phyloP scores from a whole-genome alignment of 1,140 invertebrate genomes.

The Drosophila virilis region DNA sequence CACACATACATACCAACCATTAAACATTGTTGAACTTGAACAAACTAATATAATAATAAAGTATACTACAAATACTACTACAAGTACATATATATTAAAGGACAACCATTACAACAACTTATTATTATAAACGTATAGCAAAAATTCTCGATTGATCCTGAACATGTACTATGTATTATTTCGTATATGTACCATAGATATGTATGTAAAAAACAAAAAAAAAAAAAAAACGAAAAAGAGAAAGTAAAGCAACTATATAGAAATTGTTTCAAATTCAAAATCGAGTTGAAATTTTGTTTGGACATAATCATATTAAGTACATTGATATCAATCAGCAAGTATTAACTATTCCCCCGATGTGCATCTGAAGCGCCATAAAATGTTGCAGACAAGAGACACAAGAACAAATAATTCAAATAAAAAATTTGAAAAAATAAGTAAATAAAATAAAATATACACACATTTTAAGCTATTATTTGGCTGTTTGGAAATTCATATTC shows the following conservation, averaged over 20 bases:
- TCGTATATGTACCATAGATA: slow-evolving; percentile 74
- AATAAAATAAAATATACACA: slow-evolving; percentile 36
- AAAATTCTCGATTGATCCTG: slow-evolving; percentile 71
- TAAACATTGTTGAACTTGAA: slow-evolving; percentile 70
- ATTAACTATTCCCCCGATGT: slow-evolving; percentile 46
- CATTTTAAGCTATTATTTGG: slow-evolving; percentile 55
- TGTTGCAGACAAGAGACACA: slow-evolving; percentile 26
- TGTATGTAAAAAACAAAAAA: slow-evolving; percentile 42
- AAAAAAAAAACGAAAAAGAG: slow-evolving; percentile 11
- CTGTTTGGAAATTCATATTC: slow-evolving; percentile 55
- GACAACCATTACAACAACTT: slow-evolving; percentile 44
- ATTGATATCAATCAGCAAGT: slow-evolving; percentile 49
- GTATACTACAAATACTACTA: slow-evolving; percentile 31
- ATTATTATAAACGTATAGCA: slow-evolving; percentile 63
- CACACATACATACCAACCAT: slow-evolving; percentile 35
- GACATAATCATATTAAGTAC: slow-evolving; percentile 34
- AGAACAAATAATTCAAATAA: slow-evolving; percentile 18
- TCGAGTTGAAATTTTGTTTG: slow-evolving; percentile 32
- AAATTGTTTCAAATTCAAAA: slow-evolving; percentile 43
- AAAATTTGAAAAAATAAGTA: slow-evolving; percentile 32
- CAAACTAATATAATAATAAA: slow-evolving; percentile 52
- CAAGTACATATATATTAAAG: slow-evolving; percentile 41
- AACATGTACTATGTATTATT: slow-evolving; percentile 69
- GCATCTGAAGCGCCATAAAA: slow-evolving; percentile 45
- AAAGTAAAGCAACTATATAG: slow-evolving; percentile 15